phyloP scores from a whole-genome alignment of 2,797 vertebrate genomes.

The Cuniculus paca region DNA sequence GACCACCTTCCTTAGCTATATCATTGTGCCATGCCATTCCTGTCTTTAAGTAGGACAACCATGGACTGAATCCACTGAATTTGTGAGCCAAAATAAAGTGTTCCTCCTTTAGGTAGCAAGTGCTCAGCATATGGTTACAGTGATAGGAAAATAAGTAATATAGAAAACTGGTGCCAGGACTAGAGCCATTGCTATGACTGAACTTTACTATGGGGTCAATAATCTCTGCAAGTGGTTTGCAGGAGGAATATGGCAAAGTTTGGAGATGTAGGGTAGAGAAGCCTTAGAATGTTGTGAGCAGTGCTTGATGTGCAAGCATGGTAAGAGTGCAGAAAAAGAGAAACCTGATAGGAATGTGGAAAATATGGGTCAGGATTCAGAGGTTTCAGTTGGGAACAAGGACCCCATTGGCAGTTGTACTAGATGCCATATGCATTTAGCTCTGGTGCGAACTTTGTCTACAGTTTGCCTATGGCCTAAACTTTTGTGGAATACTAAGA shows the following conservation, averaged over 20 bases:
- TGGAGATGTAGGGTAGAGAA: background rate
- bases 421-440: background rate
- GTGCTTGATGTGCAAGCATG: background rate
- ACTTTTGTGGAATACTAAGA: background rate
- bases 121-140: background rate
- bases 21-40: background rate
- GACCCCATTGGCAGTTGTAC: background rate
- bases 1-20: background rate
- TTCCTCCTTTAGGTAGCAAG: background rate
- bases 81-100: background rate
- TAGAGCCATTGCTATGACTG: background rate
- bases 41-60: background rate
- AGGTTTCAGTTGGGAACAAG: background rate
- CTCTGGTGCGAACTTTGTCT: background rate
- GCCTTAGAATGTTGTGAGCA: too few relatives aligned
- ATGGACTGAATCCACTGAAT: background rate
- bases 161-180: background rate
- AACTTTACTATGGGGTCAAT: background rate
- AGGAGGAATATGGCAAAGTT: background rate
- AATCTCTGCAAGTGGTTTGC: background rate
- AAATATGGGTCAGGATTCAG: background rate
- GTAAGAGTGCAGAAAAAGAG: background rate
- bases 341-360: background rate
- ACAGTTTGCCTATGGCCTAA: background rate
- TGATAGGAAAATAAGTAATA: background rate